These are phyloP conservation scores for Trichosurus vulpecula DNA, from an alignment of 2,797 vertebrate species.

Conservation along the genomic window DNA sequence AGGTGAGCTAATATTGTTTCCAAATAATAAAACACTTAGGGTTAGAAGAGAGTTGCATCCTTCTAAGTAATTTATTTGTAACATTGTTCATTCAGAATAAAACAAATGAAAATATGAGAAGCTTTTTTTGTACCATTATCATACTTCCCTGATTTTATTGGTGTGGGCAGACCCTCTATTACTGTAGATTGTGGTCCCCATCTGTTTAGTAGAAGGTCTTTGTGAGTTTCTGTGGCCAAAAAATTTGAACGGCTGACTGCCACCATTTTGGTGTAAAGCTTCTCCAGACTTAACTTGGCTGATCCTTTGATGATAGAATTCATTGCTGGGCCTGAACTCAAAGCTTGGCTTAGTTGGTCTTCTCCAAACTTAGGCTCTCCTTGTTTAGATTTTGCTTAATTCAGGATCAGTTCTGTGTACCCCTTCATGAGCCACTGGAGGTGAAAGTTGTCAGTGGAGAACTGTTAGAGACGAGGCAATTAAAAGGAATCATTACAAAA, in stretches of 20 bases:
- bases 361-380: not conserved
- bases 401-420: too few relatives aligned
- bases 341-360: not conserved
- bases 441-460: not conserved
- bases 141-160: not conserved
- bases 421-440: not conserved
- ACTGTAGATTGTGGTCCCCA: not conserved
- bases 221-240: not conserved
- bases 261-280: not conserved
- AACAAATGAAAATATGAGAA: not conserved
- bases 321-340: not conserved
- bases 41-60: not conserved
- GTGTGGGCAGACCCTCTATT: not conserved
- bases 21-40: not conserved
- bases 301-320: not conserved
- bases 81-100: not conserved
- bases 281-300: not conserved
- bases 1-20: not conserved
- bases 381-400: not conserved
- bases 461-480: not conserved
- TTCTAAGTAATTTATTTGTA: not conserved
- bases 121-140: not conserved
- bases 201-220: not conserved
- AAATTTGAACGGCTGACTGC: not conserved
- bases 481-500: too few relatives aligned